Conservation (phyloP, 2,113 vertebrate genomes). For the Leucoraja erinaceus region DNA sequence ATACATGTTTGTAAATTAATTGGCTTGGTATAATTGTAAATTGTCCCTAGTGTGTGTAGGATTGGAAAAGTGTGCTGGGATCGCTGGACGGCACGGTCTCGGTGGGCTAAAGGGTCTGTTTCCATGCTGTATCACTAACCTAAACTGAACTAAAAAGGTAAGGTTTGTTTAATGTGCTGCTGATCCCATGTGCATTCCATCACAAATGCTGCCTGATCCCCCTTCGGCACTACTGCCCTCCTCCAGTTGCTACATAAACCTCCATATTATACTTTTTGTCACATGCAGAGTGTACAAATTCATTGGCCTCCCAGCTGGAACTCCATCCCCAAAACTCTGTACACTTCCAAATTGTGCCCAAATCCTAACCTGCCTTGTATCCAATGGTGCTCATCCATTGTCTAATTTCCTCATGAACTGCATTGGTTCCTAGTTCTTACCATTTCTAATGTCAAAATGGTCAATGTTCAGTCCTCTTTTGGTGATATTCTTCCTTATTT, state of each 20-base stretch:
- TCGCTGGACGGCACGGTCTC: too few relatives aligned
- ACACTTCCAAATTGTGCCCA: background rate
- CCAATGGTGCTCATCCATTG: background rate
- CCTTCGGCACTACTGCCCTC: background rate
- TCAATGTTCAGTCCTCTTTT: background rate
- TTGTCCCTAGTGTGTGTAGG: too few relatives aligned
- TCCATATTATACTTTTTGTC: background rate
- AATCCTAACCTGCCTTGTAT: background rate
- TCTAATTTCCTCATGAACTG: background rate
- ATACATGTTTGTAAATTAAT: too few relatives aligned
- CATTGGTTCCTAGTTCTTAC: background rate
- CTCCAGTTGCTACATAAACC: background rate
- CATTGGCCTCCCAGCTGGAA: background rate
- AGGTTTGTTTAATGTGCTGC: slow-evolving; percentile 73
- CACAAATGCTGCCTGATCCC: background rate
- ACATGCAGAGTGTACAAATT: background rate
- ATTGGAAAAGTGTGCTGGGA: too few relatives aligned
- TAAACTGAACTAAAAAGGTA: slow-evolving; percentile 42
- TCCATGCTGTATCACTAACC: too few relatives aligned
- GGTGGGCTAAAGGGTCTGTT: too few relatives aligned
- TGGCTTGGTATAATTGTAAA: too few relatives aligned
- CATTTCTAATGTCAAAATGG: background rate
- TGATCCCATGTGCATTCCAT: background rate
- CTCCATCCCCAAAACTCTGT: background rate
- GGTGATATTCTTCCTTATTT: background rate